Evolutionary conservation across 2,888 invertebrate species (phyloP).

Genomic region (Metallyticus violacea): DNA sequence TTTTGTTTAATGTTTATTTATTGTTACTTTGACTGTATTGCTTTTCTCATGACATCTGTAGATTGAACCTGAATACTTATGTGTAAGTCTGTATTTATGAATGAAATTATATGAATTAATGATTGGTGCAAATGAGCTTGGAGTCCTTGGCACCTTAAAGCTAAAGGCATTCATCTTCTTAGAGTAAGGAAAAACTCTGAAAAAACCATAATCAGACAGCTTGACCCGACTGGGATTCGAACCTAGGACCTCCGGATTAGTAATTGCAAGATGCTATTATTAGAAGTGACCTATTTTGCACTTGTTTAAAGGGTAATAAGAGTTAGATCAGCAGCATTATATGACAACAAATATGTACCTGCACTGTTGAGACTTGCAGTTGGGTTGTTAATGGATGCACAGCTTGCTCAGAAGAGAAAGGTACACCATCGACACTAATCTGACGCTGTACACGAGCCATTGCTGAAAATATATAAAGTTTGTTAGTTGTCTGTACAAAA

Average conservation of each 20-base stretch:
- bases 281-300: not conserved
- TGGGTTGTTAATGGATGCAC: slow-evolving; percentile 46
- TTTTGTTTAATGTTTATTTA: too few relatives aligned
- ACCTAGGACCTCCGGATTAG: too few relatives aligned
- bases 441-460: slow-evolving; percentile 57
- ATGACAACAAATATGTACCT: slow-evolving; percentile 41
- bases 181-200: too few relatives aligned
- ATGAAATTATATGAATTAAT: too few relatives aligned
- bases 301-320: not conserved
- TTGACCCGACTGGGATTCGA: too few relatives aligned
- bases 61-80: not conserved
- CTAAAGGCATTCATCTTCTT: too few relatives aligned
- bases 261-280: too few relatives aligned
- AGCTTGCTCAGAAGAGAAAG: slow-evolving; percentile 39
- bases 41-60: not conserved
- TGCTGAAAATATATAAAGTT: slow-evolving; percentile 43
- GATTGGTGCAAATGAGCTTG: too few relatives aligned
- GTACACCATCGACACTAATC: slow-evolving; percentile 46
- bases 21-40: too few relatives aligned
- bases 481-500: too few relatives aligned
- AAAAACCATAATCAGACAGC: too few relatives aligned
- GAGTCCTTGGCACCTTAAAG: too few relatives aligned
- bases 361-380: slow-evolving; percentile 50
- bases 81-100: not conserved
- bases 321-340: not conserved